Evolutionary conservation across 2,113 vertebrate genomes (phyloP).

Genomic region (Lasiurus borealis): DNA sequence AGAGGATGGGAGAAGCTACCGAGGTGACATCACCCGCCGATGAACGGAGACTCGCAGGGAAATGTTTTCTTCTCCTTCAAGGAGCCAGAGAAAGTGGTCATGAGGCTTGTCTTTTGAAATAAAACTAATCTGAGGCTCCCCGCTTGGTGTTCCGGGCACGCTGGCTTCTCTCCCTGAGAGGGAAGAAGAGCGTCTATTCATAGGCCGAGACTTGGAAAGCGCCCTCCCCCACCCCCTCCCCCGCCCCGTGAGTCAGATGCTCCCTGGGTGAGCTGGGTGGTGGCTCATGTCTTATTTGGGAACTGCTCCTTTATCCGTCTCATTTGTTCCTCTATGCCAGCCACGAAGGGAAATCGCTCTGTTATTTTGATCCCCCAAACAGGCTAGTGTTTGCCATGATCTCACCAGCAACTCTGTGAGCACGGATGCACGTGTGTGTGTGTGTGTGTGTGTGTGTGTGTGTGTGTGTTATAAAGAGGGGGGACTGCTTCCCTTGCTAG

Average conservation of each 20-base stretch:
- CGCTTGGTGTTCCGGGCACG: not conserved
- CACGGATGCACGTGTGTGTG: not conserved
- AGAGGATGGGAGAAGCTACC: not conserved
- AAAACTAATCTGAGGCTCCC: not conserved
- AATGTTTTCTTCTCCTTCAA: not conserved
- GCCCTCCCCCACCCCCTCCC: not conserved
- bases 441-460: not conserved
- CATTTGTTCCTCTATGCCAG: constrained; percentile 84
- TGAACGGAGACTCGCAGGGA: not conserved
- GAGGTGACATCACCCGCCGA: not conserved
- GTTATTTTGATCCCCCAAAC: constrained; percentile 82
- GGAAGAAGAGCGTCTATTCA: not conserved
- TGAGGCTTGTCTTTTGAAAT: constrained; percentile 22
- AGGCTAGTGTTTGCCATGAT: constrained; percentile 83
- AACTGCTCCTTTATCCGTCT: constrained; percentile 84
- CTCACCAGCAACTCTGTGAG: constrained; percentile 79
- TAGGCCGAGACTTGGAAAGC: constrained; percentile 1
- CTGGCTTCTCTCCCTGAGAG: too few relatives aligned
- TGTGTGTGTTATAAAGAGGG: too few relatives aligned
- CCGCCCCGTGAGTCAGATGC: not conserved
- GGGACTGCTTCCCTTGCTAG: not conserved
- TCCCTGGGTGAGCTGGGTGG: constrained; percentile 34
- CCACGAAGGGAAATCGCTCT: constrained; percentile 83
- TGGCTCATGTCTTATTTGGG: constrained; percentile 74
- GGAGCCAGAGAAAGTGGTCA: constrained; percentile 48